Evolutionary conservation across 2,888 invertebrate species (phyloP).

Genomic region (Cephalotes varians): DNA sequence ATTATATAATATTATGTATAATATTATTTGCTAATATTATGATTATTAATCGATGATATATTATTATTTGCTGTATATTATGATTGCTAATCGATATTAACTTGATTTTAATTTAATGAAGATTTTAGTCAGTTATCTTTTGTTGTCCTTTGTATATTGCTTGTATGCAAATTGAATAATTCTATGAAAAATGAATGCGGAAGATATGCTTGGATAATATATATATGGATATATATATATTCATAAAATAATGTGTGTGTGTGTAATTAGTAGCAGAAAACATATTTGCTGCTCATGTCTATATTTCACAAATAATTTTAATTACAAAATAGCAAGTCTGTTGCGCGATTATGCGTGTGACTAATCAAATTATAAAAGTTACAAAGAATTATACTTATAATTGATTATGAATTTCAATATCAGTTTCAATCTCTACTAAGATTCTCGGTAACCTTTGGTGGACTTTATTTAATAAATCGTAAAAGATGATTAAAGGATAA

Average conservation of each 20-base stretch:
- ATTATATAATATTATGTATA: background rate
- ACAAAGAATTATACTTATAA: background rate
- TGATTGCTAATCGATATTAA: background rate
- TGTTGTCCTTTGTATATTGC: background rate
- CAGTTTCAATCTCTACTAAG: too few relatives aligned
- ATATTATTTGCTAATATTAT: too few relatives aligned
- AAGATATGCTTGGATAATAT: too few relatives aligned
- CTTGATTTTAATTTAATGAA: background rate
- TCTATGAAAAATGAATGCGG: background rate
- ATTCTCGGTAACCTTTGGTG: too few relatives aligned
- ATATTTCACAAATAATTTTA: constrained; percentile 18
- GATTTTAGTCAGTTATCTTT: background rate
- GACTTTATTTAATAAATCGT: background rate
- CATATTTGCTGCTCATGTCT: background rate
- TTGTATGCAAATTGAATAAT: background rate
- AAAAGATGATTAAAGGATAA: background rate
- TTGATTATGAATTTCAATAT: too few relatives aligned
- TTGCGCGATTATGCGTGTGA: background rate
- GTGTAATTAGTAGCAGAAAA: background rate
- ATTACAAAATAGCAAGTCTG: background rate
- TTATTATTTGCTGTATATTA: too few relatives aligned
- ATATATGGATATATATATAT: background rate
- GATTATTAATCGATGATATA: background rate
- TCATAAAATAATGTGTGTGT: too few relatives aligned
- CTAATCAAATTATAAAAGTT: background rate